Conservation (phyloP, 2,888 invertebrate species). For the Stenurella melanura region DNA sequence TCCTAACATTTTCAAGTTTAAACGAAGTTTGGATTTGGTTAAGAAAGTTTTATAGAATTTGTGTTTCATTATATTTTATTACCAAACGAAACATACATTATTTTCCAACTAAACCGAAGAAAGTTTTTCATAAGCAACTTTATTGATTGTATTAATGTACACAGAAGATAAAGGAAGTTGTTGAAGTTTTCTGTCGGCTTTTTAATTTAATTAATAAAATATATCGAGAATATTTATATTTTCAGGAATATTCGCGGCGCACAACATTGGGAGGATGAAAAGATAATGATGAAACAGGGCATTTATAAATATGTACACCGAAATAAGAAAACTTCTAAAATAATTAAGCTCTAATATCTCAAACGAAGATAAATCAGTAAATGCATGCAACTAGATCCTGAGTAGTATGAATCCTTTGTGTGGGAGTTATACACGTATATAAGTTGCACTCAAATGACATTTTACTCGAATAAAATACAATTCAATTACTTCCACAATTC, state of each 20-base stretch:
- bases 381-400: no score
- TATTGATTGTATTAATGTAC: constrained; percentile 13
- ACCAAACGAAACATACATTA: constrained; percentile 23
- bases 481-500: no score
- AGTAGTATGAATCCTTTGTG: no score
- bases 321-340: neutral
- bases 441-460: no score
- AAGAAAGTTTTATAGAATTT: constrained; percentile 43
- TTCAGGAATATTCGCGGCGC: no score
- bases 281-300: neutral
- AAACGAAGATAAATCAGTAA: no score
- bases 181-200: neutral
- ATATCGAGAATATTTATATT: neutral
- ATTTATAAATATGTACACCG: neutral
- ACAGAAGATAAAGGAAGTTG: constrained; percentile 7
- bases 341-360: no score
- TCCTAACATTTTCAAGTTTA: constrained; percentile 40
- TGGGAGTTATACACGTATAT: no score
- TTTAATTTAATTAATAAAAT: constrained; percentile 3
- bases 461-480: no score
- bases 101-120: neutral
- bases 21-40: constrained; percentile 41
- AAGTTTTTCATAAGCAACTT: constrained; percentile 14
- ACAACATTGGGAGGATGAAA: neutral
- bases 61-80: constrained; percentile 44